These are phyloP conservation scores for Pediacus dermestoides DNA, from an alignment of 2,888 invertebrate genomes.

Conservation along the genomic window DNA sequence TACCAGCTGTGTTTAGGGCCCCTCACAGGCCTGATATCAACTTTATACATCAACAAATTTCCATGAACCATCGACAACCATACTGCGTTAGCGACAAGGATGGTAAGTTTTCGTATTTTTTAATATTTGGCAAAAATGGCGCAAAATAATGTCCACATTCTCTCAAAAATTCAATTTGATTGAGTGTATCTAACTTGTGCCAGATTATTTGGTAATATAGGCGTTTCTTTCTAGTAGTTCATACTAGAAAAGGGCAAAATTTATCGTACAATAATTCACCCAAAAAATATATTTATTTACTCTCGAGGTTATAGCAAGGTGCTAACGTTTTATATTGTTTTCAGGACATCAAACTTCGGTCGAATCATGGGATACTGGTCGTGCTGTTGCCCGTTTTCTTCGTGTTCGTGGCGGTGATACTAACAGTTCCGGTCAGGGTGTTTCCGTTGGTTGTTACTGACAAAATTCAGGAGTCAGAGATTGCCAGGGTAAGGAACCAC, in stretches of 20 bases:
- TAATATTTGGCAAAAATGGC: too few species aligned
- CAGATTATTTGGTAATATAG: slow-evolving; percentile 25
- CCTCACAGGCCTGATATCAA: slow-evolving; percentile 98
- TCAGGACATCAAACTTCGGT: slow-evolving; percentile 99
- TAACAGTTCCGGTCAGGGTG: slow-evolving; percentile 99
- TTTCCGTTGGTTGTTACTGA: slow-evolving; percentile 95
- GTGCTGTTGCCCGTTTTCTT: slow-evolving; percentile 99
- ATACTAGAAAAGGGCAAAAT: slow-evolving; percentile 24
- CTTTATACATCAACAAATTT: slow-evolving; percentile 93
- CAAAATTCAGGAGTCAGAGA: slow-evolving; percentile 93
- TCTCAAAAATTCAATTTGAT: slow-evolving; percentile 19
- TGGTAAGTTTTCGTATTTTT: slow-evolving; percentile 60
- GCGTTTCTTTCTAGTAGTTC: slow-evolving; percentile 23
- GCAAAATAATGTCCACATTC: slow-evolving; percentile 38
- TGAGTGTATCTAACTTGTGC: slow-evolving; percentile 30
- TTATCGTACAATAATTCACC: slow-evolving; percentile 20
- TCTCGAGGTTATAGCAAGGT: background rate
- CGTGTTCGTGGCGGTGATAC: slow-evolving; percentile 99
- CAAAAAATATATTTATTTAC: background rate
- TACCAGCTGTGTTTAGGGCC: slow-evolving; percentile 95
- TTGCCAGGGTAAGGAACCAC: slow-evolving; percentile 83
- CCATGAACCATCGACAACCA: slow-evolving; percentile 94
- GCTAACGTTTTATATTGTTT: background rate
- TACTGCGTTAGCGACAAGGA: slow-evolving; percentile 97
- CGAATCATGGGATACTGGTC: slow-evolving; percentile 99